phyloP scores from a whole-genome alignment of 2,797 vertebrate genomes.

The Orientallactaga sibirica region DNA sequence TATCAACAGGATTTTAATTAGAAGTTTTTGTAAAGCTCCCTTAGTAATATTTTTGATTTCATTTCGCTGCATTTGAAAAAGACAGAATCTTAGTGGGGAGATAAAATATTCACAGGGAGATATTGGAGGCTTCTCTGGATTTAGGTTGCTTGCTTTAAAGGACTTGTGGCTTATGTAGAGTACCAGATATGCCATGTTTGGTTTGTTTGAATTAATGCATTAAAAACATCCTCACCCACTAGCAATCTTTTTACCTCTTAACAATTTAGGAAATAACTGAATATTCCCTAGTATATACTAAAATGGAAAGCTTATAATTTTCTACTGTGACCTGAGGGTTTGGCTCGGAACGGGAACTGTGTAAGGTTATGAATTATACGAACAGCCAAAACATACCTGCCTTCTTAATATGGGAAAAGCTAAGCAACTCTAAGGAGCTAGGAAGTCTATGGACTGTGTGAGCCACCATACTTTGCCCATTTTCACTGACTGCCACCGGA shows the following conservation, averaged over 20 bases:
- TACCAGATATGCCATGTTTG: not conserved
- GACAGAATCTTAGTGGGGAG: not conserved
- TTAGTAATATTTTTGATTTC: not conserved
- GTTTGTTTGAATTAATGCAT: conserved; percentile 28
- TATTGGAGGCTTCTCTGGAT: not conserved
- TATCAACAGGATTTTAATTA: conserved; percentile 15
- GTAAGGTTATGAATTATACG: not conserved
- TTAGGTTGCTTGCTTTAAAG: not conserved
- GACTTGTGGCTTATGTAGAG: not conserved
- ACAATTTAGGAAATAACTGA: conserved; percentile 47
- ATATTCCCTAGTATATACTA: conserved; percentile 1
- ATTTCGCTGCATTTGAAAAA: not conserved
- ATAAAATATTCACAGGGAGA: conserved; percentile 18
- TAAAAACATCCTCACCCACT: not conserved
- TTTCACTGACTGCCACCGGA: not conserved
- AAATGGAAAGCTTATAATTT: conserved; percentile 63
- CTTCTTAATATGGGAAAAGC: not conserved
- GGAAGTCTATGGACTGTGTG: not conserved
- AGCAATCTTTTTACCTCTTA: not conserved
- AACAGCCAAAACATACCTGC: not conserved
- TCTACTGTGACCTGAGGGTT: conserved; percentile 30
- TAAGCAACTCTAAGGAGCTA: not conserved
- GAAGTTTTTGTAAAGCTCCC: not conserved
- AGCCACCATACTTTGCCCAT: not conserved
- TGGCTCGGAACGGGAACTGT: not conserved